A percentile compares a stretch with the other conserved stretches of the same genome.
Conservation (phyloP, 1,140 invertebrate genomes). For the Lasioglossum albipes region DNA sequence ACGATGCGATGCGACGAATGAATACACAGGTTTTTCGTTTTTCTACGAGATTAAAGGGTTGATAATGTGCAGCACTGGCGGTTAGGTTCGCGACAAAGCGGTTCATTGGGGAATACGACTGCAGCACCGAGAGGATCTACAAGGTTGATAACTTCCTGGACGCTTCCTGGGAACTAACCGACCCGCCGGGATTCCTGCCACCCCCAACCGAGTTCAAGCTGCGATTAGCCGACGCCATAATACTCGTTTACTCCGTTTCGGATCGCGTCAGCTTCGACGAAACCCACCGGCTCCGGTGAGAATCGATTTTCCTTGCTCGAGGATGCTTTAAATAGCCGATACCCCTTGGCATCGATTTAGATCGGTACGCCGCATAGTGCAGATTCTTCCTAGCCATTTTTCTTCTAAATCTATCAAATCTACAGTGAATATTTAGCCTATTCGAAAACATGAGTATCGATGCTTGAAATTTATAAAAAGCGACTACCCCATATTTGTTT, state of each 20-base stretch:
- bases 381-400: no score
- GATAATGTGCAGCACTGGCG: constrained; percentile 83
- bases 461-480: no score
- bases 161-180: constrained; percentile 58
- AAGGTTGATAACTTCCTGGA: constrained; percentile 50
- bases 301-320: constrained; percentile 66
- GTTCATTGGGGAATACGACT: constrained; percentile 93
- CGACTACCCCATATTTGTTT: neutral
- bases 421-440: no score
- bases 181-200: constrained; percentile 55
- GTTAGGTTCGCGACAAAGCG: constrained; percentile 89
- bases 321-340: no score
- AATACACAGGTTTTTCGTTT: no score
- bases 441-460: no score
- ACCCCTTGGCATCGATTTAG: no score
- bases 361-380: no score
- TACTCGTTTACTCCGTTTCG: constrained; percentile 91
- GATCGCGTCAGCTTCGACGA: constrained; percentile 92
- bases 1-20: no score
- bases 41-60: no score
- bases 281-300: constrained; percentile 88
- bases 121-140: constrained; percentile 89
- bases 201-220: constrained; percentile 85
- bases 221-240: constrained; percentile 91
- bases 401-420: no score